A percentile compares a stretch with the other conserved stretches of the same genome.
Evolutionary conservation across 2,113 vertebrate species (phyloP).

Genomic region (Falcunculus frontatus): DNA sequence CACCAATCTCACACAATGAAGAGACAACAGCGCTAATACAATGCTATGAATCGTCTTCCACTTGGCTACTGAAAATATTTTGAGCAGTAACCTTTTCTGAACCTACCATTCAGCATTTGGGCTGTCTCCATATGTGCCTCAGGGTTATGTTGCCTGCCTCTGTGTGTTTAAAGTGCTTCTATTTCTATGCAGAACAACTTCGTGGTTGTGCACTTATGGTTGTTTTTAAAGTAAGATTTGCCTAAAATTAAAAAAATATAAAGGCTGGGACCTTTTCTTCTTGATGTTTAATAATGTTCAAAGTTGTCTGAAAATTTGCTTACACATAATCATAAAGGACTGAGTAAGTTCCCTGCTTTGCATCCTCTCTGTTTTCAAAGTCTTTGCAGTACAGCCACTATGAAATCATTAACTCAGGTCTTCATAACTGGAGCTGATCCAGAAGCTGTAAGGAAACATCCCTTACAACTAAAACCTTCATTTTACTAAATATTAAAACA

Average conservation of each 20-base stretch:
- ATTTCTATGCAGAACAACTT: neutral
- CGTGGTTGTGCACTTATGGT: accelerated
- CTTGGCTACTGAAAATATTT: neutral
- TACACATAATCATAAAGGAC: neutral
- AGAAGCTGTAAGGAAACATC: neutral
- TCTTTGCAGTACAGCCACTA: neutral
- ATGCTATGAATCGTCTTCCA: neutral
- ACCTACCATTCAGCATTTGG: neutral
- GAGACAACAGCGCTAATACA: neutral
- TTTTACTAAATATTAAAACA: neutral
- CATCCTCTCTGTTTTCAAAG: neutral
- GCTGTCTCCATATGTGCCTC: neutral
- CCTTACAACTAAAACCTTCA: neutral
- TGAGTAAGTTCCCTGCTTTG: neutral
- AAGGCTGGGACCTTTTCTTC: neutral
- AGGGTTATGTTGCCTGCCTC: neutral
- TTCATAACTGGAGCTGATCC: neutral
- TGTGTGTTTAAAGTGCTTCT: neutral
- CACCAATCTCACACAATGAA: neutral
- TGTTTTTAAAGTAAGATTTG: neutral
- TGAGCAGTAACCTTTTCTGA: neutral
- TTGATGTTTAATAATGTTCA: neutral
- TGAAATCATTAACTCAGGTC: neutral
- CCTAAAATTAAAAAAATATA: neutral
- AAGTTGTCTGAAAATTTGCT: neutral